Evolutionary conservation across 2,888 invertebrate genomes (phyloP), one percentile per base, ranked within the genome.

Genomic region (Gasteruption jaculator): DNA sequence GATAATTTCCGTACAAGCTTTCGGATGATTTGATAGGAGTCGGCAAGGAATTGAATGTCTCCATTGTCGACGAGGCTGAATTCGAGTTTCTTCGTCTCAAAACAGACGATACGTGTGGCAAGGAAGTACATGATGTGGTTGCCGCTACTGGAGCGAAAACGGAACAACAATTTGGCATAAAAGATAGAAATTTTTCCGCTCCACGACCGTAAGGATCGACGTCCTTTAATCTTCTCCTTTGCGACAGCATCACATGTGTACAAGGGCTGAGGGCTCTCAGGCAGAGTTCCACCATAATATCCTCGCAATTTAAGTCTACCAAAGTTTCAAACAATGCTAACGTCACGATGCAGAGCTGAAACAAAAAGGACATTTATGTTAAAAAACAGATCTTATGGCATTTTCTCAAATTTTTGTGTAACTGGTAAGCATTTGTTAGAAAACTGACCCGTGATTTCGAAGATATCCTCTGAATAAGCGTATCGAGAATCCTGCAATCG

Each of bases 301-400:
- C 97, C 72, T 97, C 97, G 73, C 93, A 95, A 71, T 94, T 90
- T 46, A 96, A 74, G 58, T 90, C 86, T 37, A 96, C 78, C 45
- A 97, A 75, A 0, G 93, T 92, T 67, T 92, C 88, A 71, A 97
- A 90, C 8, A 97, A 73, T 0, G 91, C 85, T 56, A 97, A 74
- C 0, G 95, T 89, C 7, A 94, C 91, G 58, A 94, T 78, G 49
- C 92, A 90, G 11, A 89, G 71, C 82, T 85, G 74, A 43, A 63
- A 48, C 11, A 8, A n/a, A 29, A 35, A 40, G 41, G 31, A 20
- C 12, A 35, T 27, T 20, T 29, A 47, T 41, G 38, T 6, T 29
- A 25, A 34, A n/a, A n/a, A n/a, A n/a, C n/a, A n/a, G n/a, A n/a
- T n/a, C n/a, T n/a, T n/a, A n/a, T n/a, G n/a, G n/a, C n/a, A n/a